phyloP scores from a whole-genome alignment of 2,113 vertebrate species.

The Tursiops truncatus region DNA sequence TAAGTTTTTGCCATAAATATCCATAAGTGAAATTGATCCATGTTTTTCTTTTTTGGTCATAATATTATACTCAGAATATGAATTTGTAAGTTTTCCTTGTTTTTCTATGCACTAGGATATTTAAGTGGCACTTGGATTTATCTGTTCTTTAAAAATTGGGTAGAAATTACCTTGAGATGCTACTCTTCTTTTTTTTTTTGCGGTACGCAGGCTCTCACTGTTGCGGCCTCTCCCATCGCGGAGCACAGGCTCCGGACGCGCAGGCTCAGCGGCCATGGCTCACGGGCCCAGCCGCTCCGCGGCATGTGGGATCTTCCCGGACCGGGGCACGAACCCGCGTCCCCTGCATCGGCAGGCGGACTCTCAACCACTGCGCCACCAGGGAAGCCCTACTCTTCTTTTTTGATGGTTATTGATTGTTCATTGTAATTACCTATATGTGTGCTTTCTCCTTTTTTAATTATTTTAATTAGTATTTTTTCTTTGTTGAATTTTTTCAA shows the following conservation, averaged over 20 bases:
- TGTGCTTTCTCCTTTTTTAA: neutral
- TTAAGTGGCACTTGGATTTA: conserved; percentile 2
- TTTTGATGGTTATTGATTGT: neutral
- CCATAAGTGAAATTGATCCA: neutral
- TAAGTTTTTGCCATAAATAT: neutral
- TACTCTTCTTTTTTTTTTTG: neutral
- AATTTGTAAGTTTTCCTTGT: neutral
- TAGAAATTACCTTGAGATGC: neutral
- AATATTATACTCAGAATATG: neutral
- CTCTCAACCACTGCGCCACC: too few species aligned
- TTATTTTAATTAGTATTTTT: neutral
- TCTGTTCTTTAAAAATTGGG: neutral
- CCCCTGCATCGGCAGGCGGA: too few species aligned
- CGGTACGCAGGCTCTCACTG: too few species aligned
- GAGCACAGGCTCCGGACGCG: too few species aligned
- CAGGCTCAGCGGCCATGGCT: too few species aligned
- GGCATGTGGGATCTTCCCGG: too few species aligned
- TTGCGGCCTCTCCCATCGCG: too few species aligned
- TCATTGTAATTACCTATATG: neutral
- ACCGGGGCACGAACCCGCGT: too few species aligned
- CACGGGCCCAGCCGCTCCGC: too few species aligned
- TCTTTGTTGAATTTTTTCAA: neutral
- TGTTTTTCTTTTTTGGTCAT: neutral
- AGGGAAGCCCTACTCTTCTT: neutral
- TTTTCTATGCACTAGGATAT: neutral